Evolutionary conservation across 2,888 invertebrate species (phyloP).

Genomic region (Pristionchus exspectatus): DNA sequence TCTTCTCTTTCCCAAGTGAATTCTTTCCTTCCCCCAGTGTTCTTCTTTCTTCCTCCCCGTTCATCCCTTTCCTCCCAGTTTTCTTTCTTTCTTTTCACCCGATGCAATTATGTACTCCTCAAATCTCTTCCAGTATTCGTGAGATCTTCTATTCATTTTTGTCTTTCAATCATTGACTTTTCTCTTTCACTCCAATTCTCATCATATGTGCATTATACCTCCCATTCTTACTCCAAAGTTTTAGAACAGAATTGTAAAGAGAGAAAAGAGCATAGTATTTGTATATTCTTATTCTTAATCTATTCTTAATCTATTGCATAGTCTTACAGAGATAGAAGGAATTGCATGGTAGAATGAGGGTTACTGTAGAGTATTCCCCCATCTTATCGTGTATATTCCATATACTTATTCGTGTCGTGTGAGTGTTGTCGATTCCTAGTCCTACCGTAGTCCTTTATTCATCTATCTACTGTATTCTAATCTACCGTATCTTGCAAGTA

Average conservation of each 20-base stretch:
- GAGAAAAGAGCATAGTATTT: background rate
- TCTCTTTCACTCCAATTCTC: background rate
- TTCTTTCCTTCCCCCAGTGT: background rate
- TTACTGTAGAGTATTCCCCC: background rate
- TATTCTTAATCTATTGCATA: constrained; percentile 13
- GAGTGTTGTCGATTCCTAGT: constrained; percentile 30
- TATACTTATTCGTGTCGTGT: background rate
- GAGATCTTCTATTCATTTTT: constrained; percentile 8
- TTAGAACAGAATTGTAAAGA: constrained; percentile 1
- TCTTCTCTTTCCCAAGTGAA: background rate
- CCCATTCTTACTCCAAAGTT: constrained; percentile 31
- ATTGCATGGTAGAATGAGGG: background rate
- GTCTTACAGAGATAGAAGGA: constrained; percentile 13
- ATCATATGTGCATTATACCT: constrained; percentile 17
- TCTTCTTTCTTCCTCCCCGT: background rate
- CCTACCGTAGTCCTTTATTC: background rate
- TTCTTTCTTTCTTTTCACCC: background rate
- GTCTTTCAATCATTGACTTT: constrained; percentile 1
- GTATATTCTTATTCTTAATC: background rate
- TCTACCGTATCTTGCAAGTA: background rate
- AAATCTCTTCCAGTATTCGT: constrained; percentile 23
- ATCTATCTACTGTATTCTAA: constrained; percentile 5
- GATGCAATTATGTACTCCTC: background rate
- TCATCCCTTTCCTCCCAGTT: background rate
- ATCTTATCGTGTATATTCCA: background rate